Base-by-base conservation (phyloP, 2,888 invertebrate species). In the Zaprionus lineosus region DNA sequence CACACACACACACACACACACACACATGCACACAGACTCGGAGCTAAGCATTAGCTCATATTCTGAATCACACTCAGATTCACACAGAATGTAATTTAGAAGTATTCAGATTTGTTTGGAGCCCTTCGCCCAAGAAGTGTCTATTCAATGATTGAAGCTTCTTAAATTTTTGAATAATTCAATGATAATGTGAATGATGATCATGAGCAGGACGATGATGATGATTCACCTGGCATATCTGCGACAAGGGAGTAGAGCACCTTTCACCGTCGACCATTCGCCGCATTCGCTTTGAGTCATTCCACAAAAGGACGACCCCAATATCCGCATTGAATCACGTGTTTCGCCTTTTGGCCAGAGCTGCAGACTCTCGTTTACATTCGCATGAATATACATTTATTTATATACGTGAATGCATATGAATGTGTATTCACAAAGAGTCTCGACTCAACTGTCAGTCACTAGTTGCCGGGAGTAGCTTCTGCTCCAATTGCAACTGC, bases 281-380 rank as follows among this genome's bases (percentile, higher is more conserved):
- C 6, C 21, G 26, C 15, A 34, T 40, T 8, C 21, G 26, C 15
- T 39, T 40, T 69, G 59, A 51, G 36, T 60, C 53, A 68, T 33
- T 8, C 14, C 31, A n/a, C 28, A n/a, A 28, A 50, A 70, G 58
- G 57, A 64, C 71, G 65, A 70, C 57, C 71, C 66, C 57, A 47
- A 51, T 63, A 47, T 50, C 39, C 39, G 24, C 46, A 69, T 51
- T 69, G 55, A 68, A 60, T 53, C 68, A 66, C 66, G 65, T 36
- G 37, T 24, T 40, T 48, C 41, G 1, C 21, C 31, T 8, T 9
- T 15, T 26, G 26, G 15, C 7, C 21, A 24, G 4, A 21, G 1
- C 9, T 7, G 21, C 6, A 11, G 6, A 12, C 19, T 29, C 11
- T 18, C 9, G 5, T 12, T 8, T n/a, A 19, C 7, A 21, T 21